A percentile compares a stretch with the other conserved stretches of the same genome.
Conservation (phyloP, 2,113 vertebrate genomes). For the Tringa solitaria region DNA sequence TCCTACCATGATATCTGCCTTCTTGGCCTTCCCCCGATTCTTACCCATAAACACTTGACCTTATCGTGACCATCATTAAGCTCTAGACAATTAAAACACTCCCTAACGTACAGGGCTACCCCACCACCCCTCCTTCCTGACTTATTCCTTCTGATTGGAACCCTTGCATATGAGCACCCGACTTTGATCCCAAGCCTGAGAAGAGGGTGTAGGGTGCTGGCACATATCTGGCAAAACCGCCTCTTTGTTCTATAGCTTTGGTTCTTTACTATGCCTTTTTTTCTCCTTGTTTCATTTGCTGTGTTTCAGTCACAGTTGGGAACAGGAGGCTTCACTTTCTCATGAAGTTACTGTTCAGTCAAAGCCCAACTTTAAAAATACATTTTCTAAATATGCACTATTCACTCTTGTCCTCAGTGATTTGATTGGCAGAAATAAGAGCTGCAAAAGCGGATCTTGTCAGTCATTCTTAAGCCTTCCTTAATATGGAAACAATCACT, state of each 20-base stretch:
- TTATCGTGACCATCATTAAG: not conserved
- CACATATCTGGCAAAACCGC: not conserved
- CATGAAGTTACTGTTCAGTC: slow-evolving; percentile 15
- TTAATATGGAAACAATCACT: slow-evolving; percentile 18
- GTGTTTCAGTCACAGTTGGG: not conserved
- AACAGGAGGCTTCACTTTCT: slow-evolving; percentile 8
- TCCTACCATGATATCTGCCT: not conserved
- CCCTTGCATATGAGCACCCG: not conserved
- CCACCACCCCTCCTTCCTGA: not conserved
- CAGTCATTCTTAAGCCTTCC: slow-evolving; percentile 22
- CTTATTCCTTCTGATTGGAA: not conserved
- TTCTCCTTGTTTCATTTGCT: fast-evolving
- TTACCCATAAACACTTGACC: not conserved
- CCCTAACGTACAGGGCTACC: not conserved
- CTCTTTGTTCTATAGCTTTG: not conserved
- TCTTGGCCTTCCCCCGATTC: not conserved
- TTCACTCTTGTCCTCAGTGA: slow-evolving; percentile 22
- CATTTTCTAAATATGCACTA: slow-evolving; percentile 52
- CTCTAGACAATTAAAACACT: not conserved
- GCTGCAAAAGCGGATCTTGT: slow-evolving; percentile 24
- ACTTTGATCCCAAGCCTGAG: not conserved
- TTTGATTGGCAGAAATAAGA: slow-evolving; percentile 44
- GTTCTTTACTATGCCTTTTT: not conserved
- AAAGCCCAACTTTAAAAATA: slow-evolving; percentile 48
- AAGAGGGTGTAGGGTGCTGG: not conserved